Evolutionary conservation across 2,797 vertebrate species (phyloP).

Genomic region (Sebastes diploproa): DNA sequence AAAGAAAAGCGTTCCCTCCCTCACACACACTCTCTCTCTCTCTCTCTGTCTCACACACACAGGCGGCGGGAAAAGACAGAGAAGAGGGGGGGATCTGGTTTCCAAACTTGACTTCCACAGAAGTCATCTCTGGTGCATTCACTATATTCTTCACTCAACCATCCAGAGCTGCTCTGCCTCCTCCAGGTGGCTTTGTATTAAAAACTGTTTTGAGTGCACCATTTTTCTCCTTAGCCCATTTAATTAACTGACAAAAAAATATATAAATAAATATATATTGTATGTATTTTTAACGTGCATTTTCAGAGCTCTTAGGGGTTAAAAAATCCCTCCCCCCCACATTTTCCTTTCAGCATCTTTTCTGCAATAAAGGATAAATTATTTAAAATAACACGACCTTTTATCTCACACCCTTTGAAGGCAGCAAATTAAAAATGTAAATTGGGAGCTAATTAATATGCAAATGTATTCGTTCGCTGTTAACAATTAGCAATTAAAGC

Average conservation of each 20-base stretch:
- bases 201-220: conserved; percentile 56
- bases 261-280: conserved; percentile 11
- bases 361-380: conserved; percentile 99
- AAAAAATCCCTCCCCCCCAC: conserved; percentile 85
- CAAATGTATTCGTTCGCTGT: conserved; percentile 99
- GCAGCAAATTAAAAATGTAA: conserved; percentile 99
- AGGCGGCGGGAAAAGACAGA: conserved; percentile 32
- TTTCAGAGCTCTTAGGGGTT: conserved; percentile 82
- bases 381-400: conserved; percentile 99
- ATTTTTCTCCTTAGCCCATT: conserved; percentile 53
- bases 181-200: conserved; percentile 70
- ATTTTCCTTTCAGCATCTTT: conserved; percentile 98
- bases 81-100: conserved; percentile 30
- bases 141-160: conserved; percentile 60
- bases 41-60: background rate
- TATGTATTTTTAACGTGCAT: conserved; percentile 36
- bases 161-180: conserved; percentile 54
- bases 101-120: conserved; percentile 72
- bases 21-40: conserved; percentile 6
- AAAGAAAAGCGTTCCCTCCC: conserved; percentile 64
- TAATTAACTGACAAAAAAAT: conserved; percentile 73
- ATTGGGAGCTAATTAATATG: conserved; percentile 99
- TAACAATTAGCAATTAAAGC: conserved; percentile 99
- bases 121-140: conserved; percentile 77
- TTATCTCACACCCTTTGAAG: conserved; percentile 99